Evolutionary conservation across 1,140 invertebrate species (phyloP).

Genomic region (Lysiphlebus fabarum): DNA sequence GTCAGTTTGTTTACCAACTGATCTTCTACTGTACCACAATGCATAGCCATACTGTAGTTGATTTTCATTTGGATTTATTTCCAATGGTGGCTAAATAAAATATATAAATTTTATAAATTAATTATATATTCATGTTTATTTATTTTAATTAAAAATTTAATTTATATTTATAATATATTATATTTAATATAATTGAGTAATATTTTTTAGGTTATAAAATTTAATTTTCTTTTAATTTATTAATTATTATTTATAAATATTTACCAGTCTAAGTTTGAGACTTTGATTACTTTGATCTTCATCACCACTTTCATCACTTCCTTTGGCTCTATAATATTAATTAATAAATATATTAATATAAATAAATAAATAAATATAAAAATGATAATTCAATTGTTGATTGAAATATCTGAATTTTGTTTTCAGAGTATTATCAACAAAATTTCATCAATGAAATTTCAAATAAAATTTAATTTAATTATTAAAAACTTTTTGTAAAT

Average conservation of each 20-base stretch:
- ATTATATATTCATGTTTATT: no score
- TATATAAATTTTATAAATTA: no score
- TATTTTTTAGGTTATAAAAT: no score
- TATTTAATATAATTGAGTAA: no score
- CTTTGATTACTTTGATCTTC: conserved; percentile 13
- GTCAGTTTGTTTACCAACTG: conserved; percentile 64
- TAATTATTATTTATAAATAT: conserved; percentile 25
- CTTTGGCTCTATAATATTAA: conserved; percentile 13
- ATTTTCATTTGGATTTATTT: conserved; percentile 75
- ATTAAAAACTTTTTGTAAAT: conserved; percentile 3
- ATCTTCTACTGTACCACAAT: conserved; percentile 82
- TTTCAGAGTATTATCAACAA: neutral
- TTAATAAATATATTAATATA: neutral
- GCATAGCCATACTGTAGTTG: conserved; percentile 86
- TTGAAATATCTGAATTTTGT: neutral
- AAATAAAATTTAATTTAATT: neutral
- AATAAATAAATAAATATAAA: neutral
- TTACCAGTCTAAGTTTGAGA: conserved; percentile 49
- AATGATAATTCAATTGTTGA: neutral
- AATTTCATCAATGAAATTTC: no score
- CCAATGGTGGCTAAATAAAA: conserved; percentile 60
- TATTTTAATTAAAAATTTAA: no score
- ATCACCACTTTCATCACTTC: conserved; percentile 22
- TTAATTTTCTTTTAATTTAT: conserved; percentile 13
- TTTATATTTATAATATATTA: no score